Evolutionary conservation across 30 jellyfish, hydroid and myxozoan species (phyloP), one percentile per base, ranked within the genome.

Genomic region (Cassiopea xamachana): DNA sequence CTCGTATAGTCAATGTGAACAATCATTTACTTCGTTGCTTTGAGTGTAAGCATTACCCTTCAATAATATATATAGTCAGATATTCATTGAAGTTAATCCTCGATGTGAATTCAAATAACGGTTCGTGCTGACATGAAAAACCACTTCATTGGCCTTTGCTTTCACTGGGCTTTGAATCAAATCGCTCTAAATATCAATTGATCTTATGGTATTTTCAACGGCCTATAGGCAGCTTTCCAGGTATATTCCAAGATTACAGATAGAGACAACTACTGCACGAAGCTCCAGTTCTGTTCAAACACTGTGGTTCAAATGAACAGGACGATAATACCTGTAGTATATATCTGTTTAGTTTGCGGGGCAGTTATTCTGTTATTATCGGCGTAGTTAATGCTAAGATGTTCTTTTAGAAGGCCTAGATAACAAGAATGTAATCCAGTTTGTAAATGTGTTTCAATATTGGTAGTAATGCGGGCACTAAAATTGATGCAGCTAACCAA

Each of bases 111-210:
- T 73, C 85, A 7, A 49, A 46, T 71, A 83, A 83, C 92, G 85
- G 92, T 83, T 16, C 78, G 48, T 12, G 70, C 43, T 70, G 39
- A 14, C 92, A 61, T 75, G 5, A 79, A 50, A 69, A 72, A 73
- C 92, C 92, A 71, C 84, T 18, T 77, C 64, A 69, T 82, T 82
- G 82, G 43, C 83, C 83, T 82, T 50, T 10, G 81, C 77, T 8
- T 72, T 17, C 39, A 16, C 15, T 12, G 17, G 88, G 77, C 73
- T 79, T 44, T 45, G 55, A 46, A 44, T 59, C 60, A 61, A 51
- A 44, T 67, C 72, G 48, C 80, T 1, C 7, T 19, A 60, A 71
- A 80, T 7, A 44, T 75, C 47, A 70, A 48, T 75, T 69, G 71
- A 75, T 75, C n/a, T 48, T 43, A 4, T 75, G 45, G 70, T 75